A percentile compares a stretch with the other conserved stretches of the same genome.
Conservation (phyloP, 2,888 invertebrate genomes). For the Platycheirus rosarum region DNA sequence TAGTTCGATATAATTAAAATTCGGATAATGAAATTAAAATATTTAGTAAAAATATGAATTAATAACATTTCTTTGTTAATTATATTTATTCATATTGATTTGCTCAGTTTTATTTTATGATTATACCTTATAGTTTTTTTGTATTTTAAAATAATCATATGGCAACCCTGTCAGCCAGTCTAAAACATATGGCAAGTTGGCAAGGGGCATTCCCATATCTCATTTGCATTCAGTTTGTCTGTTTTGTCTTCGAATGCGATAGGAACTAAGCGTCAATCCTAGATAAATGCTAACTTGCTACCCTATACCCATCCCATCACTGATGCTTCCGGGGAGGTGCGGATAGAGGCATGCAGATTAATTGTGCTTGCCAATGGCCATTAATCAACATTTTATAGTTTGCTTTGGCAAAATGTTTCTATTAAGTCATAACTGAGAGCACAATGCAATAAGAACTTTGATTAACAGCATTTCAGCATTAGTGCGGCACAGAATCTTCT, state of each 20-base stretch:
- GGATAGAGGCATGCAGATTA: constrained; percentile 44
- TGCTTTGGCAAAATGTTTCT: constrained; percentile 37
- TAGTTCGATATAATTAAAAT: too few relatives aligned
- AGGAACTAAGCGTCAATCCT: constrained; percentile 53
- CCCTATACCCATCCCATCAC: constrained; percentile 50
- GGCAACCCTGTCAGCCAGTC: constrained; percentile 6
- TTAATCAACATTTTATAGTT: constrained; percentile 63
- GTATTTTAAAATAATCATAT: neutral
- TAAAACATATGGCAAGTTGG: neutral
- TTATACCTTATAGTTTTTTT: too few relatives aligned
- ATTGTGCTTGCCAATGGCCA: constrained; percentile 56
- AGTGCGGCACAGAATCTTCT: constrained; percentile 28
- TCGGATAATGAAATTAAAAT: too few relatives aligned
- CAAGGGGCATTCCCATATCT: constrained; percentile 36
- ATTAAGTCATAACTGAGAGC: constrained; percentile 64
- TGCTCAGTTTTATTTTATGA: too few relatives aligned
- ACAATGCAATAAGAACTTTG: constrained; percentile 40
- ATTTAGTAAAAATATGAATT: too few relatives aligned
- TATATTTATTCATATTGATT: too few relatives aligned
- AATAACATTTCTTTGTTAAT: too few relatives aligned
- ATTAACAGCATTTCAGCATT: constrained; percentile 66
- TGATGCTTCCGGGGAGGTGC: neutral
- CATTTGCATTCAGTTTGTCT: constrained; percentile 29
- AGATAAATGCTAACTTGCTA: constrained; percentile 32
- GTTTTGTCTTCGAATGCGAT: constrained; percentile 1